Evolutionary conservation across 2,797 vertebrate genomes (phyloP).

Genomic region (Smutsia temminckii): DNA sequence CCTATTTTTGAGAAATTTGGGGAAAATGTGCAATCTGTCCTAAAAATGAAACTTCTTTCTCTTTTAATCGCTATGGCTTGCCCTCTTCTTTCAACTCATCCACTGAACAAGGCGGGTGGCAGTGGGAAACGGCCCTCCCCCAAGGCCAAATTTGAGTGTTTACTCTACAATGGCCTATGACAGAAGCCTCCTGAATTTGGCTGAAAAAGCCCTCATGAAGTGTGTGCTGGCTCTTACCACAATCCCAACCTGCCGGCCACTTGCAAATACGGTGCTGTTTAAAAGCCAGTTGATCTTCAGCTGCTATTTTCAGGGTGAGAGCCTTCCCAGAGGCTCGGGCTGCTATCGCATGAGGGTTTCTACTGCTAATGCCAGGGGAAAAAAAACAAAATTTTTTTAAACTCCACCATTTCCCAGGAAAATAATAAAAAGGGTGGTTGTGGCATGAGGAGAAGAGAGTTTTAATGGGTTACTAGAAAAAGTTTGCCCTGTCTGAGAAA

Average conservation of each 20-base stretch:
- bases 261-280: not conserved
- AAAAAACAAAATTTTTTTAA: not conserved
- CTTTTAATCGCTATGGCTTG: not conserved
- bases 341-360: accelerated
- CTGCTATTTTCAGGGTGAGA: not conserved
- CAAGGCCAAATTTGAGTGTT: not conserved
- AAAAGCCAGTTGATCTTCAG: not conserved
- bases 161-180: conserved; percentile 20
- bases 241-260: conserved; percentile 26
- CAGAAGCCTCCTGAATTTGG: conserved; percentile 36
- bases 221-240: not conserved
- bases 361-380: not conserved
- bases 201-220: not conserved
- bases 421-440: not conserved
- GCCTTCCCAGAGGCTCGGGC: not conserved
- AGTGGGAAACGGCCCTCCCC: accelerated
- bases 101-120: not conserved
- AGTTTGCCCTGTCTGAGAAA: not conserved
- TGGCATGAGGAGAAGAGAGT: not conserved
- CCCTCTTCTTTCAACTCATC: not conserved
- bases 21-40: not conserved
- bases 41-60: not conserved
- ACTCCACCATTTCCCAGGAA: not conserved
- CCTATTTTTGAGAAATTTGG: not conserved
- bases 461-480: not conserved